Evolutionary conservation across 2,888 invertebrate genomes (phyloP).

Genomic region (Prosapia bicincta): DNA sequence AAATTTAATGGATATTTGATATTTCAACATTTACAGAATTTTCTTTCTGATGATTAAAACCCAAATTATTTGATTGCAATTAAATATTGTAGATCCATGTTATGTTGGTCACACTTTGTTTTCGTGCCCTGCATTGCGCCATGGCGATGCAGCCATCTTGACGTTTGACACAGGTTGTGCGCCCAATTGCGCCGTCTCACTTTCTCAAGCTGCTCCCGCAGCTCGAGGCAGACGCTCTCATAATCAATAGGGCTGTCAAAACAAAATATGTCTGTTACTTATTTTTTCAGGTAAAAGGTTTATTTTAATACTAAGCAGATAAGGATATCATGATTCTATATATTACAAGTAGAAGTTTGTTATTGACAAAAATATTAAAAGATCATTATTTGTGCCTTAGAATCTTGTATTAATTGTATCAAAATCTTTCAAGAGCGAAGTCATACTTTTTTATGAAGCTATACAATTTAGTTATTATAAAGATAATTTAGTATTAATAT

Average conservation of each 20-base stretch:
- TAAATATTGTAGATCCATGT: not conserved
- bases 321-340: no score
- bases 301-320: no score
- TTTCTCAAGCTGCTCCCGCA: slow-evolving; percentile 29
- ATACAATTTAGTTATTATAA: no score
- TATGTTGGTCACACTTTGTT: not conserved
- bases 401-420: no score
- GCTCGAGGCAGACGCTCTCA: slow-evolving; percentile 12
- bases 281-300: no score
- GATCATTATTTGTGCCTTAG: no score
- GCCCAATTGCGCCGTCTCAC: slow-evolving; percentile 16
- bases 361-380: no score
- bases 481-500: no score
- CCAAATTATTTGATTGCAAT: not conserved
- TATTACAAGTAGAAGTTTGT: no score
- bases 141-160: not conserved
- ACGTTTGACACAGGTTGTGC: slow-evolving; percentile 11
- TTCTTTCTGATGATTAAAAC: not conserved
- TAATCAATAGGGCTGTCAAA: slow-evolving; percentile 25
- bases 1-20: not conserved
- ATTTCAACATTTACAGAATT: not conserved
- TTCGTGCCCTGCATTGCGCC: not conserved
- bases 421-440: no score
- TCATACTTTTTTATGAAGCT: no score
- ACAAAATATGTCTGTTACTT: no score